phyloP scores from a whole-genome alignment of 2,797 vertebrate genomes.

The Crocidura indochinensis region DNA sequence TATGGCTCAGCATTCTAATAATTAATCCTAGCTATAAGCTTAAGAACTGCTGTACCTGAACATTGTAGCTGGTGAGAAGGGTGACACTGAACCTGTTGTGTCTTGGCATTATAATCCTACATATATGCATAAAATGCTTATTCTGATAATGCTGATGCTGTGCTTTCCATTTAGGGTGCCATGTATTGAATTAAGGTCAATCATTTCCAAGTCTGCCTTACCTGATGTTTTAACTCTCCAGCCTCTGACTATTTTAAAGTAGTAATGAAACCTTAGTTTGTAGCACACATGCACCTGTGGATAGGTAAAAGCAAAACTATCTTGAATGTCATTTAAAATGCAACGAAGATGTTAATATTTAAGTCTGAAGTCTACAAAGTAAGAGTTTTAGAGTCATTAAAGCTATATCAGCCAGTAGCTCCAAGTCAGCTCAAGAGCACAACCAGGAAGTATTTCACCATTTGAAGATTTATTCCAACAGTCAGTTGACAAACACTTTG shows the following conservation, averaged over 20 bases:
- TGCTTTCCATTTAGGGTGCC: too few species aligned
- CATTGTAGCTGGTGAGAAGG: too few species aligned
- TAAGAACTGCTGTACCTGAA: too few species aligned
- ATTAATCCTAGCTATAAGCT: too few species aligned
- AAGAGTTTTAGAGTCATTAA: conserved; percentile 48
- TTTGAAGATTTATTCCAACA: conserved; percentile 28
- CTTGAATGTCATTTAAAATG: conserved; percentile 41
- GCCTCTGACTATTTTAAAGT: too few species aligned
- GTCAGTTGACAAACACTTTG: not conserved
- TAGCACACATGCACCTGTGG: conserved; percentile 10
- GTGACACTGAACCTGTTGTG: too few species aligned
- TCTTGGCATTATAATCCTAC: too few species aligned
- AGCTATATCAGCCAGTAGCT: not conserved
- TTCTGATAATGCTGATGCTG: too few species aligned
- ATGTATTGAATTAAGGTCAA: conserved; percentile 47
- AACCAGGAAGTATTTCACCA: conserved; percentile 29
- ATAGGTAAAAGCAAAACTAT: conserved; percentile 17
- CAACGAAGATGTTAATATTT: conserved; percentile 27
- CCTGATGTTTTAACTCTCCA: too few species aligned
- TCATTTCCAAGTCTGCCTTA: too few species aligned
- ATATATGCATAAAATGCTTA: too few species aligned
- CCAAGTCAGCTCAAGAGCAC: not conserved
- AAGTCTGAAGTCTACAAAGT: conserved; percentile 35
- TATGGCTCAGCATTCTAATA: too few species aligned
- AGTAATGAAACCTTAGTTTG: conserved; percentile 47